These are phyloP conservation scores for Heliangelus exortis DNA, from an alignment of 2,797 vertebrate species.

Conservation along the genomic window DNA sequence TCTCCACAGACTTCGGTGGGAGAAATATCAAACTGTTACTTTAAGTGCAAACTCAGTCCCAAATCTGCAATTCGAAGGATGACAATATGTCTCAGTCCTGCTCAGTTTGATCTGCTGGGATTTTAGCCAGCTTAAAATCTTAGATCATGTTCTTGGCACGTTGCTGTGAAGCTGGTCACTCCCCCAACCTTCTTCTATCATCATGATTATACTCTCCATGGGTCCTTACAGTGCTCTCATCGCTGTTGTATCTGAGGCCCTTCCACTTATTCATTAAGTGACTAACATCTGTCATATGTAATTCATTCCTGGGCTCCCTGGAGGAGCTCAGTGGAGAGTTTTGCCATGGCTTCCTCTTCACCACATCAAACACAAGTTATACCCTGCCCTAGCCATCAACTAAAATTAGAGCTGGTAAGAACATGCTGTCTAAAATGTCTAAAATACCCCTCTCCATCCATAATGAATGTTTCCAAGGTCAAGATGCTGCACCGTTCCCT, in stretches of 20 bases:
- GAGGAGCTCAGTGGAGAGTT: conserved; percentile 23
- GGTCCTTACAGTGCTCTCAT: conserved; percentile 48
- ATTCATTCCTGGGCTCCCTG: conserved; percentile 39
- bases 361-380: conserved; percentile 51
- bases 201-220: conserved; percentile 46
- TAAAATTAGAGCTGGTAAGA: conserved; percentile 23
- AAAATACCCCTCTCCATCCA: not conserved
- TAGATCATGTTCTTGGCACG: conserved; percentile 40
- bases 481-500: not conserved
- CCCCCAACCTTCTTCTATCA: conserved; percentile 29
- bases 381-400: conserved; percentile 8
- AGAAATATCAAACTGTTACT: conserved; percentile 27
- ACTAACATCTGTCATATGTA: conserved; percentile 3
- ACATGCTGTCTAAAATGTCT: conserved; percentile 27
- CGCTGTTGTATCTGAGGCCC: conserved; percentile 29
- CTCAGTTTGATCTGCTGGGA: conserved; percentile 33
- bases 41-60: conserved; percentile 28
- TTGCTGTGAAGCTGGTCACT: conserved; percentile 3
- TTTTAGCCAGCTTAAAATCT: conserved; percentile 31
- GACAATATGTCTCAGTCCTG: conserved; percentile 3
- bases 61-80: conserved; percentile 32
- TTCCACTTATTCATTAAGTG: conserved; percentile 37
- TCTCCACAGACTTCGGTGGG: conserved; percentile 8
- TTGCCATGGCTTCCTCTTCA: conserved; percentile 1
- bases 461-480: conserved; percentile 54